Percentiles rank a stretch among this genome's conserved stretches.
These are phyloP conservation scores for Anguilla anguilla DNA, from an alignment of 2,797 vertebrate species.

Conservation along the genomic window DNA sequence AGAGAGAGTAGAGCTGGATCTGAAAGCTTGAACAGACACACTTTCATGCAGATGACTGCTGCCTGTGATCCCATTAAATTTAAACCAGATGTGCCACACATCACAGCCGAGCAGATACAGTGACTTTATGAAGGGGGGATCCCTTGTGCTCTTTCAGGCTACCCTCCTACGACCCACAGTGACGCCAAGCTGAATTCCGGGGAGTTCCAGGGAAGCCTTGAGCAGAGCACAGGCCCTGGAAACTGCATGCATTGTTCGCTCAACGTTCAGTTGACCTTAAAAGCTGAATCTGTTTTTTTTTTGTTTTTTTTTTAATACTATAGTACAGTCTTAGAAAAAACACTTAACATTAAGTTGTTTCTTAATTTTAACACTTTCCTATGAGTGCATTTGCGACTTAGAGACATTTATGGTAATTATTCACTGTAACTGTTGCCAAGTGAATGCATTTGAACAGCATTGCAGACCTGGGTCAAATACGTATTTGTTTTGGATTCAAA, in stretches of 20 bases:
- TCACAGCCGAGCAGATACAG: not conserved
- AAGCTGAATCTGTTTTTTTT: not conserved
- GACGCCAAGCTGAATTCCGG: not conserved
- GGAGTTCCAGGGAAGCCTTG: not conserved
- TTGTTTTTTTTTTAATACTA: not conserved
- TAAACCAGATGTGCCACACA: conserved; percentile 13
- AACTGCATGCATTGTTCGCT: not conserved
- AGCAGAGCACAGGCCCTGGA: not conserved
- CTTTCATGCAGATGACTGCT: conserved; percentile 9
- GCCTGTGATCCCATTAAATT: not conserved
- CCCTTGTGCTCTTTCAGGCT: not conserved
- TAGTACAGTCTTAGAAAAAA: not conserved
- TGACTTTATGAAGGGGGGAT: not conserved
- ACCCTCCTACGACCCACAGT: not conserved
- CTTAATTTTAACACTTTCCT: not conserved
- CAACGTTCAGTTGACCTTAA: not conserved
- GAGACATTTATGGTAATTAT: not conserved
- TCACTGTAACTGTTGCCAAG: not conserved
- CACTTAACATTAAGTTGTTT: not conserved
- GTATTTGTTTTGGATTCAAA: no score
- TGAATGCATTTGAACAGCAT: not conserved
- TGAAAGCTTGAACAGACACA: not conserved
- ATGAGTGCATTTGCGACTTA: not conserved
- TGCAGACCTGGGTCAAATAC: no score
- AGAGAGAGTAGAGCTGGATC: conserved; percentile 3